Evolutionary conservation across 23 tunicate species (phyloP).

Genomic region (Pegea sp.): DNA sequence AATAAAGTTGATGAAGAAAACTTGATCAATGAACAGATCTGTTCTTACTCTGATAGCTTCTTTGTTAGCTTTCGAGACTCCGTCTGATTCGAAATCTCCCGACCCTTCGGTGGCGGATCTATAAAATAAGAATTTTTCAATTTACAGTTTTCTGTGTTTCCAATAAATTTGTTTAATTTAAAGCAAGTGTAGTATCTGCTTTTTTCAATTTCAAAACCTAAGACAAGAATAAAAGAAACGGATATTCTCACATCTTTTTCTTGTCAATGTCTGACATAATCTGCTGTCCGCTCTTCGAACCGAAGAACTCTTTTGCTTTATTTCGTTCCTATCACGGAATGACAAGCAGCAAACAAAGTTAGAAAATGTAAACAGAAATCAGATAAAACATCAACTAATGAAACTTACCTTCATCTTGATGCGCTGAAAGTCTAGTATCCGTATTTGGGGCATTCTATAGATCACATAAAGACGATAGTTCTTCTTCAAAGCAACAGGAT

Average conservation of each 20-base stretch:
- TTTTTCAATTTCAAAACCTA: constrained; percentile 12
- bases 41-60: constrained; percentile 46
- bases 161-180: too few species aligned
- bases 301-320: constrained; percentile 69
- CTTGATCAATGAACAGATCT: background rate
- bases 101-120: constrained; percentile 72
- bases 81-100: background rate
- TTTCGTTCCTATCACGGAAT: constrained; percentile 29
- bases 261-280: constrained; percentile 41
- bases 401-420: constrained; percentile 27
- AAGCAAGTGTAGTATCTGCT: constrained; percentile 19
- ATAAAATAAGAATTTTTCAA: too few species aligned
- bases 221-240: constrained; percentile 7
- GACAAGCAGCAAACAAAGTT: too few species aligned
- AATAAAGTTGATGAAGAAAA: background rate
- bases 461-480: constrained; percentile 59
- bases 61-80: constrained; percentile 30
- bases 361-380: too few species aligned
- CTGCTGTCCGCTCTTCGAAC: constrained; percentile 57
- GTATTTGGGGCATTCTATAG: constrained; percentile 35
- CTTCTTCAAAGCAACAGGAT: constrained; percentile 39
- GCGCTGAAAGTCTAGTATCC: constrained; percentile 70
- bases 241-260: constrained; percentile 11
- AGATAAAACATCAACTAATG: background rate
- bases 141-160: too few species aligned